Evolutionary conservation across 2,888 invertebrate species (phyloP).

Genomic region (Halocaridina rubra): DNA sequence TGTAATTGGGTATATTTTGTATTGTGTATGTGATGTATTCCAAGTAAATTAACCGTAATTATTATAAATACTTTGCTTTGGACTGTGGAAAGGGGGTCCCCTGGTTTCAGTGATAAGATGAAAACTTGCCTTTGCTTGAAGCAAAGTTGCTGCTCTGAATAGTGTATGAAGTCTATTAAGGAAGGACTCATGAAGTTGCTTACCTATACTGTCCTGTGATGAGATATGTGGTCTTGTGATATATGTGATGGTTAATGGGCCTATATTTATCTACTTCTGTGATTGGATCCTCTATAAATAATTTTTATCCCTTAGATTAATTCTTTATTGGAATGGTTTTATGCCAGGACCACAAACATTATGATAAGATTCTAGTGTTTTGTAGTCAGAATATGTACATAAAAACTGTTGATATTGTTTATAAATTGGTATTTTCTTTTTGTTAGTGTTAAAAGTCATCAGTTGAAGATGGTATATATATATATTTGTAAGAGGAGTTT

Average conservation of each 20-base stretch:
- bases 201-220: background rate
- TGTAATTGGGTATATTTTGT: constrained; percentile 56
- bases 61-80: constrained; percentile 29
- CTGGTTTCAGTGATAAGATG: constrained; percentile 18
- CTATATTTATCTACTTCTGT: constrained; percentile 15
- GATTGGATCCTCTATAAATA: constrained; percentile 5
- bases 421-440: constrained; percentile 33
- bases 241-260: constrained; percentile 25
- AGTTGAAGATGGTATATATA: constrained; percentile 31
- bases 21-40: constrained; percentile 45
- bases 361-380: constrained; percentile 10
- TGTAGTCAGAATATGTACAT: constrained; percentile 33
- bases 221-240: constrained; percentile 10
- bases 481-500: constrained; percentile 3
- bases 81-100: constrained; percentile 52
- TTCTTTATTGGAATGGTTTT: too few relatives aligned
- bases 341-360: background rate
- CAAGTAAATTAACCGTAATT: constrained; percentile 55
- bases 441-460: constrained; percentile 15
- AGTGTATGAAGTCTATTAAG: background rate
- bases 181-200: background rate
- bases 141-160: too few relatives aligned
- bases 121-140: background rate
- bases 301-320: too few relatives aligned
- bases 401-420: constrained; percentile 34